Conservation (phyloP, 2,113 vertebrate species). For the Urocitellus parryii region DNA sequence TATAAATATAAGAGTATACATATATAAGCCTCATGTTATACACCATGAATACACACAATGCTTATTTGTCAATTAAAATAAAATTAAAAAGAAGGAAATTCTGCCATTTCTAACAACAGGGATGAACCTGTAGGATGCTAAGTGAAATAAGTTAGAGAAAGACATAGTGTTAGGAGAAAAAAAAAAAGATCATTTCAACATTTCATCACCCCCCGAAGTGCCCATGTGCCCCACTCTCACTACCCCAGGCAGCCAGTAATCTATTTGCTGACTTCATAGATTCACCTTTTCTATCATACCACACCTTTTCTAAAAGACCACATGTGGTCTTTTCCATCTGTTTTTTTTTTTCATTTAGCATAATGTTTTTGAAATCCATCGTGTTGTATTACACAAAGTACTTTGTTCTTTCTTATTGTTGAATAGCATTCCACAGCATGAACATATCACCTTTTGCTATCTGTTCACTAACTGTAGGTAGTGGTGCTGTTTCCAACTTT, state of each 20-base stretch:
- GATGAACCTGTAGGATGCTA: neutral
- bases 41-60: neutral
- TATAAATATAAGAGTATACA: too few relatives aligned
- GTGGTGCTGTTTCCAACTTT: neutral
- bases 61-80: neutral
- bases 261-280: neutral
- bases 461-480: neutral
- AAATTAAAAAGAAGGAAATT: neutral
- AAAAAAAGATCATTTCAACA: neutral
- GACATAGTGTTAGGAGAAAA: neutral
- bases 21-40: neutral
- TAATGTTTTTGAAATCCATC: neutral
- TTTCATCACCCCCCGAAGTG: neutral
- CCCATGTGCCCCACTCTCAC: neutral
- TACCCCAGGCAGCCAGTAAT: neutral
- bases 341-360: neutral
- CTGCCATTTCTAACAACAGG: neutral
- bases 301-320: neutral
- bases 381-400: neutral
- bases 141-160: neutral
- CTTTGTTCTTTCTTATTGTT: slow-evolving; percentile 14
- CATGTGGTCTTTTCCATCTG: neutral
- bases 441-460: neutral
- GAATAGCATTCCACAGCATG: neutral
- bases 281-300: neutral